A percentile compares a stretch with the other conserved stretches of the same genome.
phyloP scores from a whole-genome alignment of 1,140 invertebrate genomes.

The Sycophila sp. region DNA sequence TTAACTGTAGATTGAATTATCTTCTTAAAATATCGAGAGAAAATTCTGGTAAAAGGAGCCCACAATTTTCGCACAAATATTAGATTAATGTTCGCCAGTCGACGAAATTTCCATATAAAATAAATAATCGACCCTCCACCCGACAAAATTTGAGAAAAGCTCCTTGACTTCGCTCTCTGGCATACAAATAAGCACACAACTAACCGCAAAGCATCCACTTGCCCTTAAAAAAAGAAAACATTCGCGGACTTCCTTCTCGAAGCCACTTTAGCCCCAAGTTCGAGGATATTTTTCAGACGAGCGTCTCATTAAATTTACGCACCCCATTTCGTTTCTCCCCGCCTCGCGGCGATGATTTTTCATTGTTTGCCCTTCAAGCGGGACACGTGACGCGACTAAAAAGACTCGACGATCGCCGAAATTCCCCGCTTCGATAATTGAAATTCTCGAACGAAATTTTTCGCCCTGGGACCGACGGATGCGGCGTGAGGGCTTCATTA shows the following conservation, averaged over 20 bases:
- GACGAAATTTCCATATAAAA: no score
- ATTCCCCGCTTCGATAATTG: conserved; percentile 30
- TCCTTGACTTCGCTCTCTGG: not conserved
- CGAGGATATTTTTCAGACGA: conserved; percentile 7
- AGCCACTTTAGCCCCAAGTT: not conserved
- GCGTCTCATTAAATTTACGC: conserved; percentile 27
- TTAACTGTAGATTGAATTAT: no score
- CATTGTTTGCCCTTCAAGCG: conserved; percentile 26
- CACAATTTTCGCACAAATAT: no score
- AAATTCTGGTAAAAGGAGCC: no score
- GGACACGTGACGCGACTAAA: conserved; percentile 7
- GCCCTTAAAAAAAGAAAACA: not conserved
- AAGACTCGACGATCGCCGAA: not conserved
- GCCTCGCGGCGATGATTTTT: conserved; percentile 29
- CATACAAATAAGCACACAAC: not conserved
- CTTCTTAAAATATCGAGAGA: no score
- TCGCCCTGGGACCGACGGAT: conserved; percentile 33
- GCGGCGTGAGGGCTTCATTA: not conserved
- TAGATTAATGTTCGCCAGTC: no score
- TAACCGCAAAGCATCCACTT: no score
- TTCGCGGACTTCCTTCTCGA: not conserved
- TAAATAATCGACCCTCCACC: no score
- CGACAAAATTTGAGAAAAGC: not conserved
- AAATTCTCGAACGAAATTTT: conserved; percentile 28
- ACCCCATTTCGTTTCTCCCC: conserved; percentile 1